Percentiles rank a stretch among this genome's conserved stretches.
These are phyloP conservation scores for Cepaea nemoralis DNA, from an alignment of 1,140 invertebrate species.

Conservation along the genomic window DNA sequence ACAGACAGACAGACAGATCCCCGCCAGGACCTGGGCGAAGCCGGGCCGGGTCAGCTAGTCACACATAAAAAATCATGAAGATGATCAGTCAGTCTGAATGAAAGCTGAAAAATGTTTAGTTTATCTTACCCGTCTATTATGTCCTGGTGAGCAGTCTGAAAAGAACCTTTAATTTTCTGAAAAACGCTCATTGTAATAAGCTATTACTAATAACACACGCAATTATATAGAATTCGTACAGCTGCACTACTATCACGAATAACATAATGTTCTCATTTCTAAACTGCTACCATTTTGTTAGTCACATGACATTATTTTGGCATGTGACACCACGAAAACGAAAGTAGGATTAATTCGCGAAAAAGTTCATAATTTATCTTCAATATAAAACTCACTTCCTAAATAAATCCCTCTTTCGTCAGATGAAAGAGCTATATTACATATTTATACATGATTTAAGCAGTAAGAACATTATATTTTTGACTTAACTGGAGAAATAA, in stretches of 20 bases:
- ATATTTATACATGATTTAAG: no score
- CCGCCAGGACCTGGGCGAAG: no score
- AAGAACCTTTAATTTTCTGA: conserved; percentile 42
- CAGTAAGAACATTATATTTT: no score
- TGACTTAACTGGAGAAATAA: no score
- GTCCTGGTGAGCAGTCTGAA: conserved; percentile 46
- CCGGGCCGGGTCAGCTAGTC: no score
- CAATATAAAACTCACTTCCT: no score
- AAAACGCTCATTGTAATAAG: conserved; percentile 38
- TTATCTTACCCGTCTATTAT: conserved; percentile 42
- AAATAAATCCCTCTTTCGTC: no score
- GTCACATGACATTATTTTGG: neutral
- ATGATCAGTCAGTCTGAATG: no score
- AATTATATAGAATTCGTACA: neutral
- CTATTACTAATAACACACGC: neutral
- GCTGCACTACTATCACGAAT: neutral
- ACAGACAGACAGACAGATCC: no score
- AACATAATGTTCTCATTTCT: neutral
- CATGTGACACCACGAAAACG: neutral
- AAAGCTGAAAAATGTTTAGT: neutral
- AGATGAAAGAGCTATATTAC: no score
- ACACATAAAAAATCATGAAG: no score
- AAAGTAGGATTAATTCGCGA: conserved; percentile 1
- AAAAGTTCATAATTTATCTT: neutral
- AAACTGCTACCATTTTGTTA: neutral